A percentile compares a stretch with the other conserved stretches of the same genome.
These are phyloP conservation scores for Petaurus breviceps DNA, from an alignment of 2,113 vertebrate species.

Conservation along the genomic window DNA sequence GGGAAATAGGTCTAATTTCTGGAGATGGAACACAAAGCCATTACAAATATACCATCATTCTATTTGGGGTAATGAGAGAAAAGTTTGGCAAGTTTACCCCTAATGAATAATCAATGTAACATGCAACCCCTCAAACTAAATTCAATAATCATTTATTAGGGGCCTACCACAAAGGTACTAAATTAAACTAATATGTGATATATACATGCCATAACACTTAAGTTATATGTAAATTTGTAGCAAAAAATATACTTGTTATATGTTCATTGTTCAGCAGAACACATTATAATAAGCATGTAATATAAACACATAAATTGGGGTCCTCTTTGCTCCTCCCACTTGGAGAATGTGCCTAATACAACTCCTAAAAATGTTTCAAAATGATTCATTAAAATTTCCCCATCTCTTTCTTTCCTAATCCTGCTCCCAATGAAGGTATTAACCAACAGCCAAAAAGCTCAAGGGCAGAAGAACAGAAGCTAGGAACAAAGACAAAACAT, in stretches of 20 bases:
- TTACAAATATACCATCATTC: conserved; percentile 13
- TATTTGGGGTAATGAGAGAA: not conserved
- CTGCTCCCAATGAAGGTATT: not conserved
- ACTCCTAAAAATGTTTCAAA: not conserved
- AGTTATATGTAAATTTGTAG: conserved; percentile 1
- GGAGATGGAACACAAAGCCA: conserved; percentile 3
- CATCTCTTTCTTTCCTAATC: conserved; percentile 19
- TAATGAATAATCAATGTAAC: conserved; percentile 27
- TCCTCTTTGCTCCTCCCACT: not conserved
- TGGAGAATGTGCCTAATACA: not conserved
- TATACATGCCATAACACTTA: conserved; percentile 7
- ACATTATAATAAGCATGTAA: not conserved
- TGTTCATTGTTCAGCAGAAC: not conserved
- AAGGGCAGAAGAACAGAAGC: conserved; percentile 41
- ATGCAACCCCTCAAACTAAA: conserved; percentile 17
- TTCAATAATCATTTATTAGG: not conserved
- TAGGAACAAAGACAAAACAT: not conserved
- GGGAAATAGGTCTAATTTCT: conserved; percentile 31
- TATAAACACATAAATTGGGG: not conserved
- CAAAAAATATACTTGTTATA: not conserved
- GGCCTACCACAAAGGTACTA: not conserved
- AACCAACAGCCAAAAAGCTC: conserved; percentile 6
- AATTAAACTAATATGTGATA: not conserved
- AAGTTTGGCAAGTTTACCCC: conserved; percentile 1
- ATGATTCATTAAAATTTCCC: not conserved